Evolutionary conservation across 2,113 vertebrate genomes (phyloP), one percentile per base, ranked within the genome.

Genomic region (Gadus macrocephalus): DNA sequence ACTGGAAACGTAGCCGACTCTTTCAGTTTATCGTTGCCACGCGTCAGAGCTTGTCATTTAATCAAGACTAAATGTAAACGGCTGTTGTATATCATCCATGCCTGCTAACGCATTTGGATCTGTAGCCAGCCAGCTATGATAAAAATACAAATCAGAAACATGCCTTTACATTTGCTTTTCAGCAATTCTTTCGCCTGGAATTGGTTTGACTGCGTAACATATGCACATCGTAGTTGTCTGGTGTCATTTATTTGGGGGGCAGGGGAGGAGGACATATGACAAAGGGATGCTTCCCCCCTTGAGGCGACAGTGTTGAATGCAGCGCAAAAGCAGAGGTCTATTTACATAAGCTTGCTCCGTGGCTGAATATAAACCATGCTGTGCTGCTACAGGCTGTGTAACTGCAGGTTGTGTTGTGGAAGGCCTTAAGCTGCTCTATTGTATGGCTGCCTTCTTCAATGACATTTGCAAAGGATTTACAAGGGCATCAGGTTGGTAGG

Each of bases 291-390:
- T 69, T 19, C 20, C 19, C 14, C 65, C 78, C 75, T 71, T 14
- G 61, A 78, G 75, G 75, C 80, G 65, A 79, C 70, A 59, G 80
- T 65, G 62, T 67, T 68, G 66, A 67, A 58, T 62, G n/a, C 56
- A 75, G 64, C 74, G 61, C 63, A 72, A 73, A 73, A 78, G 66
- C 69, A 72, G 67, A 81, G 71, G 67, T 77, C 72, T 78, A 77
- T 84, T 83, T 85, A 74, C 81, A 88, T 82, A 81, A 83, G 75
- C 76, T 66, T 68, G 42, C 49, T 67, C 62, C 69, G 64, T 62
- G 16, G 19, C 58, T 77, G 73, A 68, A 78, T 78, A 76, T 78
- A 59, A 71, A 64, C 63, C 76, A 66, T 68, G 74, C 73, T 79
- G 68, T 67, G 79, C 70, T 56, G 61, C 69, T 73, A 70, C 16